Conservation (phyloP, 2,113 vertebrate species). For the Alethe diademata region DNA sequence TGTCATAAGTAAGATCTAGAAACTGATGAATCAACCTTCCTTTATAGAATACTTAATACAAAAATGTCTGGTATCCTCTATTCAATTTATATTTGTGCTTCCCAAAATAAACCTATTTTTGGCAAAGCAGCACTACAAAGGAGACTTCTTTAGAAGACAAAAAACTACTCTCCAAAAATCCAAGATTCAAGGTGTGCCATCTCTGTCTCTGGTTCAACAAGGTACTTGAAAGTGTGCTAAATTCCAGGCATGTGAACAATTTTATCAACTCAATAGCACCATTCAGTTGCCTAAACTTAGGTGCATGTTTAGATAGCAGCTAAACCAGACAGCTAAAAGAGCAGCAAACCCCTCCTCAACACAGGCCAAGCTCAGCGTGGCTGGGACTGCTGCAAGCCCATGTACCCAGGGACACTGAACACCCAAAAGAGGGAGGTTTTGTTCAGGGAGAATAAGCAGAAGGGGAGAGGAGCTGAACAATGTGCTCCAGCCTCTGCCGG, state of each 20-base stretch:
- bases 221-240: neutral
- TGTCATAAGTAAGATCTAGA: neutral
- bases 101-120: neutral
- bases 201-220: neutral
- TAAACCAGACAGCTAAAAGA: neutral
- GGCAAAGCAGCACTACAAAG: neutral
- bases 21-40: neutral
- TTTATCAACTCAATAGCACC: neutral
- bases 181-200: neutral
- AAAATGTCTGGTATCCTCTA: neutral
- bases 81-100: neutral
- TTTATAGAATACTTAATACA: neutral
- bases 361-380: rapidly evolving
- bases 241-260: neutral
- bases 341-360: neutral
- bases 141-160: neutral
- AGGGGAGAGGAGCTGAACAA: neutral
- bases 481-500: neutral
- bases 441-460: neutral
- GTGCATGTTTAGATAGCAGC: rapidly evolving
- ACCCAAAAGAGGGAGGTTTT: neutral
- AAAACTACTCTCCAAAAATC: neutral
- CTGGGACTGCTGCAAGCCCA: rapidly evolving
- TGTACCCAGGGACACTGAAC: rapidly evolving
- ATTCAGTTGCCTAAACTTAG: neutral